These are phyloP conservation scores for Norana najaformis DNA, from an alignment of 2,888 invertebrate genomes.

Conservation along the genomic window DNA sequence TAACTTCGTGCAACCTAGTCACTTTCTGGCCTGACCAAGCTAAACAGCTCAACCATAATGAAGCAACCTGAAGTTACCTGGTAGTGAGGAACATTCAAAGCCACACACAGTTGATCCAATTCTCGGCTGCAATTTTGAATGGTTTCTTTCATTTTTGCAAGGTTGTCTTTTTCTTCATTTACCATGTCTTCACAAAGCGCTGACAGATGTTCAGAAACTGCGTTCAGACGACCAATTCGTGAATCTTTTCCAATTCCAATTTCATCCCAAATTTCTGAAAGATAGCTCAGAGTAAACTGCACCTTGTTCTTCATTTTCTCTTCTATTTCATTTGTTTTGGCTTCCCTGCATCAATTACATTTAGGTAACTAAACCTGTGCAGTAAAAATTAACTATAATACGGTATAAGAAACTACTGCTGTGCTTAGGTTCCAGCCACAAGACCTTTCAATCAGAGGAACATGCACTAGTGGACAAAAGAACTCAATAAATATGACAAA, in stretches of 20 bases:
- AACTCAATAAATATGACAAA: too few relatives aligned
- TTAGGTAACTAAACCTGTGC: background rate
- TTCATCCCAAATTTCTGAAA: background rate
- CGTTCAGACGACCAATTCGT: background rate
- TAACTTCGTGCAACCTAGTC: background rate
- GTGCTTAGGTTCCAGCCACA: background rate
- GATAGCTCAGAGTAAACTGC: background rate
- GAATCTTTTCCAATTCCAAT: conserved; percentile 20
- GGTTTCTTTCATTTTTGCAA: background rate
- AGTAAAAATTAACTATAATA: background rate
- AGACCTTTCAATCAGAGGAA: background rate
- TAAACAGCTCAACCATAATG: background rate
- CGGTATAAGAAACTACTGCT: background rate
- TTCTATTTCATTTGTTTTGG: background rate
- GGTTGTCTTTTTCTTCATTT: background rate
- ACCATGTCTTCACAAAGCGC: background rate
- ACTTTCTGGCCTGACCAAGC: background rate
- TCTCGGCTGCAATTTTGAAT: background rate
- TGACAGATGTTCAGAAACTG: background rate
- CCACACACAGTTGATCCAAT: background rate
- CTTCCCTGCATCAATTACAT: background rate
- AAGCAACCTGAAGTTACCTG: background rate
- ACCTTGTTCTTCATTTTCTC: conserved; percentile 1
- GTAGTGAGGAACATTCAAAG: background rate
- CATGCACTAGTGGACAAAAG: too few relatives aligned